Evolutionary conservation across 2,797 vertebrate genomes (phyloP).

Genomic region (Sebastes baramenuke): DNA sequence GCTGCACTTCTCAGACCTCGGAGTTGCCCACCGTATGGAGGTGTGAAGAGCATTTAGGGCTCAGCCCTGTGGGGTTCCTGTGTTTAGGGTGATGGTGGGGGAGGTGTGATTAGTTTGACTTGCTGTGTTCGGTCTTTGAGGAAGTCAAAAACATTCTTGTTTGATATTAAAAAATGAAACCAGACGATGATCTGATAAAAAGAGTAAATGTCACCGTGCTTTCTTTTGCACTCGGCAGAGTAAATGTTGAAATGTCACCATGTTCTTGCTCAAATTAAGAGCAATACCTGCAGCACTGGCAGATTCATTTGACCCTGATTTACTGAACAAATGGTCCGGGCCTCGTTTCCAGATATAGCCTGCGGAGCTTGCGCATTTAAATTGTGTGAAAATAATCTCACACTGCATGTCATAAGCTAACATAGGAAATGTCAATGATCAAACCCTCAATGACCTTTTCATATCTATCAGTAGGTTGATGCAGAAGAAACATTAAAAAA

Average conservation of each 20-base stretch:
- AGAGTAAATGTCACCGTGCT: constrained; percentile 68
- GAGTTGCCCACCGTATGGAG: too few species aligned
- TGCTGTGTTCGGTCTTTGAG: too few species aligned
- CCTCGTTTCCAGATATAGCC: neutral
- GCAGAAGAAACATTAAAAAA: neutral
- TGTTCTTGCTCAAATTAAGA: constrained; percentile 33
- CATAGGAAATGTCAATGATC: constrained; percentile 1
- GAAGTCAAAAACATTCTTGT: neutral
- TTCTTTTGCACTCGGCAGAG: constrained; percentile 43
- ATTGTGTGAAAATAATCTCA: neutral
- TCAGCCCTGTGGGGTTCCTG: too few species aligned
- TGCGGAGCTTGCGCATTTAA: neutral
- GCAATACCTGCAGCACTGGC: constrained; percentile 5
- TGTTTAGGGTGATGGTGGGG: too few species aligned
- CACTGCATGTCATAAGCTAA: neutral
- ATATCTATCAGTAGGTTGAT: neutral
- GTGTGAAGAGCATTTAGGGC: too few species aligned
- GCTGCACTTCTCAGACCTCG: too few species aligned
- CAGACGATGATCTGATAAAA: constrained; percentile 49
- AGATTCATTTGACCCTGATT: constrained; percentile 14
- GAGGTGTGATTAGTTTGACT: too few species aligned
- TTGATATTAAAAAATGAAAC: constrained; percentile 34
- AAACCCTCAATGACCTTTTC: neutral
- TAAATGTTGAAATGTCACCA: constrained; percentile 67
- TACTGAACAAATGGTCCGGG: neutral